Evolutionary conservation across 2,113 vertebrate genomes (phyloP).

Genomic region (Poecilia latipinna): DNA sequence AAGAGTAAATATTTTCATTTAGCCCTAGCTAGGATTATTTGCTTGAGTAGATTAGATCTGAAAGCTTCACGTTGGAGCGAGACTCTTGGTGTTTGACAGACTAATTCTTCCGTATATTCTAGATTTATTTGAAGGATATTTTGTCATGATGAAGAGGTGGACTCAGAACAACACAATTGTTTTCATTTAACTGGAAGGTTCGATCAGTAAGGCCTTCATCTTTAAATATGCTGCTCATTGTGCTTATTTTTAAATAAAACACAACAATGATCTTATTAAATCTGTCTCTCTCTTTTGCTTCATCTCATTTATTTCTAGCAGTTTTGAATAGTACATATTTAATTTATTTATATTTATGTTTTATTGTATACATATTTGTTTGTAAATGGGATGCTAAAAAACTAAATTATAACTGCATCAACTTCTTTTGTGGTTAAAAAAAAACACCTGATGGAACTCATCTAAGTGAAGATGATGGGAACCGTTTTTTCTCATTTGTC

Average conservation of each 20-base stretch:
- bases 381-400: too few relatives aligned
- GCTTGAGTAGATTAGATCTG: too few relatives aligned
- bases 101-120: conserved; percentile 2
- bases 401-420: too few relatives aligned
- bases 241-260: conserved; percentile 47
- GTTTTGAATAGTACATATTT: neutral
- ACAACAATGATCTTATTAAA: conserved; percentile 36
- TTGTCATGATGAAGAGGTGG: conserved; percentile 15
- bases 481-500: too few relatives aligned
- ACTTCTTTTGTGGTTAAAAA: too few relatives aligned
- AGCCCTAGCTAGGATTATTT: too few relatives aligned
- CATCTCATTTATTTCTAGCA: neutral
- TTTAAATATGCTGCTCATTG: conserved; percentile 52
- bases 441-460: too few relatives aligned
- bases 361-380: too few relatives aligned
- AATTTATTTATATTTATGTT: too few relatives aligned
- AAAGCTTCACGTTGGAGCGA: neutral
- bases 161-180: conserved; percentile 24
- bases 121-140: neutral
- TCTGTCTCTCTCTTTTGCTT: neutral
- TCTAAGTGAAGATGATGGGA: too few relatives aligned
- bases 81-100: neutral
- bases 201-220: conserved; percentile 13
- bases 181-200: conserved; percentile 16
- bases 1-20: too few relatives aligned